Evolutionary conservation across 2,888 invertebrate species (phyloP).

Genomic region (Tetheella fluctuosa): DNA sequence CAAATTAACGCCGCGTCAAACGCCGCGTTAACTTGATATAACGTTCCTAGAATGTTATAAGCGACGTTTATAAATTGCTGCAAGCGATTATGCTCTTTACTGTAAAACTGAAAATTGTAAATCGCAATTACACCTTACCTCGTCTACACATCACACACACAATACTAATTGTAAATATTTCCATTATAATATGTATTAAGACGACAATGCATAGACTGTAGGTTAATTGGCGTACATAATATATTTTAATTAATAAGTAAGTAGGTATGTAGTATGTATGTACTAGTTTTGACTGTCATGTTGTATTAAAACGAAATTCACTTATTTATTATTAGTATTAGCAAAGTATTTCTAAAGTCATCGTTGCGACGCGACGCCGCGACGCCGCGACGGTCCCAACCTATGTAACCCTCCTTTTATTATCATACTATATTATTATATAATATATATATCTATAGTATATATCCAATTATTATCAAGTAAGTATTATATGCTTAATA

Average conservation of each 20-base stretch:
- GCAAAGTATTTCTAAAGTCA: background rate
- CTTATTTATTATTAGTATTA: constrained; percentile 15
- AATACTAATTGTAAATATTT: background rate
- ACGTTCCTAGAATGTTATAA: too few species aligned
- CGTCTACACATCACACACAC: background rate
- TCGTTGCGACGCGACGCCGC: background rate
- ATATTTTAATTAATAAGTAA: background rate
- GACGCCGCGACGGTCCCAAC: too few species aligned
- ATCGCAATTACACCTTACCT: too few species aligned
- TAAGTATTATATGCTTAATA: background rate
- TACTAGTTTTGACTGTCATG: constrained; percentile 33
- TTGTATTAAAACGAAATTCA: constrained; percentile 28
- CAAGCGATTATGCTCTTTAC: too few species aligned
- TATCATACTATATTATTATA: too few species aligned
- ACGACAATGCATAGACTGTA: background rate
- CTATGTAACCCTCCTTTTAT: too few species aligned
- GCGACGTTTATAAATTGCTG: too few species aligned
- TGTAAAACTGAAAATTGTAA: too few species aligned
- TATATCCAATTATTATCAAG: background rate
- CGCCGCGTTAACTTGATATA: too few species aligned
- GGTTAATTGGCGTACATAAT: background rate
- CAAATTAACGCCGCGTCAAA: too few species aligned
- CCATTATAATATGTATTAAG: background rate
- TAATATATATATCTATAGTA: too few species aligned
- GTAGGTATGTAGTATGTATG: background rate